Conservation (phyloP, 2,113 vertebrate genomes). For the Brienomyrus brachyistius region DNA sequence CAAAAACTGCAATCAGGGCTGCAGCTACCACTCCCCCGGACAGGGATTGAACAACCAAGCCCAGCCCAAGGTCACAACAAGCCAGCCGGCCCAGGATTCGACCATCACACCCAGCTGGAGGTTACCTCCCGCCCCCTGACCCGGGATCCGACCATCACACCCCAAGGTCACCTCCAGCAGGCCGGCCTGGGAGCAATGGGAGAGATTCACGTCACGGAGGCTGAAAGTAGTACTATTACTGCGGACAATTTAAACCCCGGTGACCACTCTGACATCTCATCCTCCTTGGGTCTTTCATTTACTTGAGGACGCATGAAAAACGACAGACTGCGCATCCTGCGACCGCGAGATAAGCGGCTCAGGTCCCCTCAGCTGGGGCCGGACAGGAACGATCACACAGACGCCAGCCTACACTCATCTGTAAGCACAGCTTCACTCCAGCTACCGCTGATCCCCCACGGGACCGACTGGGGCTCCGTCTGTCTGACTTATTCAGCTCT, state of each 20-base stretch:
- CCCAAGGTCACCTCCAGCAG: background rate
- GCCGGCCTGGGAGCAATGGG: background rate
- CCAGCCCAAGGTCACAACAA: background rate
- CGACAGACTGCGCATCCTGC: background rate
- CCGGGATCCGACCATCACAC: background rate
- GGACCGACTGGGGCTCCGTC: background rate
- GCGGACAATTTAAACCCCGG: background rate
- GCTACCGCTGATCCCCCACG: background rate
- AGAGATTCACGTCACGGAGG: background rate
- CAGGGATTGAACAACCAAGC: background rate
- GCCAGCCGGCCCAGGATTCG: background rate
- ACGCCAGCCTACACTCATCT: background rate
- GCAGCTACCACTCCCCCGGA: too few relatives aligned
- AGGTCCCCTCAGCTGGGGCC: background rate
- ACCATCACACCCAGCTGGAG: background rate
- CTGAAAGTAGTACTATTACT: background rate
- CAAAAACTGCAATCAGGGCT: too few relatives aligned
- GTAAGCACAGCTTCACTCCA: background rate
- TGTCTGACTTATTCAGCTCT: background rate
- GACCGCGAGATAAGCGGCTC: constrained; percentile 7
- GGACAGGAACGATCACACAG: background rate
- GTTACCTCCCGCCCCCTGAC: background rate
- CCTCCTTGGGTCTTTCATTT: constrained; percentile 6
- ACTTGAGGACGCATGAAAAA: background rate
- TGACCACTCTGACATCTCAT: constrained; percentile 6